Evolutionary conservation across 2,888 invertebrate genomes (phyloP), one percentile per base, ranked within the genome.

Genomic region (Pogonocherus hispidulus): DNA sequence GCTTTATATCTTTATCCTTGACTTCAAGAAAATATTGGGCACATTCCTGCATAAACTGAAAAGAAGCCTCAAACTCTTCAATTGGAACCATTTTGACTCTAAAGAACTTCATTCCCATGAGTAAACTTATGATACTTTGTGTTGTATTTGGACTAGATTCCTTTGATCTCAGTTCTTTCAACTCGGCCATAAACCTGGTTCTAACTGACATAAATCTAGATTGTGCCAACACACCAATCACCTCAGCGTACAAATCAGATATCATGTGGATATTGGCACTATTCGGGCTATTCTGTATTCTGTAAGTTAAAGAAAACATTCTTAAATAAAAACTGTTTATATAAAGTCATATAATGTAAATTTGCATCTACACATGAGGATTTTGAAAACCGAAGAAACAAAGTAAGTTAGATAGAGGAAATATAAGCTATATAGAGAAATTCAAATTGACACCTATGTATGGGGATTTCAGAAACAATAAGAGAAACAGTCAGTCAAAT

Each of bases 71-170:
- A 85, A 99, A 99, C 86, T 99, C 99, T 86, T 99, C 98, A 70
- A 99, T 99, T 0, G 99, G 99, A 57, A 98, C 99, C 97, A 99
- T 99, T 91, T 92, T 92, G 0, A 92, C 92, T 6, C 92, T 88
- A 86, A 99, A 99, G 87, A 99, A 99, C 87, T 99, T 99, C 97
- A 99, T 99, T 63, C 99, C 99, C 98, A 99, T 99, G 23, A 99
- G 87, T 37, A 99, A 88, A 44, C 97, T 97, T 78, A 99, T 99
- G 72, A 99, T 97, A 84, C 96, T 95, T 82, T 98, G 98, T 0
- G 95, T 94, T 0, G 93, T 93, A 77, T 93, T 92, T 0, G 96
- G 94, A n/a, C 93, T 95, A 0, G 95, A 94, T 84, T 99, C 98
- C 81, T 95, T 91, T 60, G 91, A 90, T 76, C 94, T 88, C 9